Base-by-base conservation (phyloP, 92 coral and sea anemone species). In the Heliopora coerulea region DNA sequence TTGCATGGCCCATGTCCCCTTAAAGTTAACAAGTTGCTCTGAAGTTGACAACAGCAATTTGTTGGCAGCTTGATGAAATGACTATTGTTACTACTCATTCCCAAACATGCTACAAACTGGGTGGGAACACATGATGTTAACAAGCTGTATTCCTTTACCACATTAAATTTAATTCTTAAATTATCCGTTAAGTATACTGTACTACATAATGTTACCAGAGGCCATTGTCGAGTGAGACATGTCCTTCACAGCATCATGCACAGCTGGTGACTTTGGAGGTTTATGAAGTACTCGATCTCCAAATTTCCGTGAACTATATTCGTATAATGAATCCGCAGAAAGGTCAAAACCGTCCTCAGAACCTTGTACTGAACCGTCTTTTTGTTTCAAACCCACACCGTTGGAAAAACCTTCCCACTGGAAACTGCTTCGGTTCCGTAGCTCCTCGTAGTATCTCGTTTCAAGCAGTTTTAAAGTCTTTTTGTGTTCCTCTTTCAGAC, bases 381-480 rank as follows among this genome's bases (percentile, higher is more conserved):
- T 20, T 70, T 70, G 62, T 9, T 54, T 29, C 35, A 70, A 54
- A 13, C 77, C 77, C 2, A 70, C 49, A 7, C 77, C 77, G 1
- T 70, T 3, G 8, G 56, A 23, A 50, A 70, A 70, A 52, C 77
- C 77, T 31, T 70, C 48, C 77, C 77, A 70, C 35, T 70, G 77
- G 37, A 70, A 70, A 54, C 62, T 54, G 20, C 0, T 30, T 41
- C 80, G 84, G 64, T 84, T 93, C 56, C 81, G 88, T 28, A 83
- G 80, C 49, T 93, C 95, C 3, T 80, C 63, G 63, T 90, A 90
- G 66, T 93, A 93, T 79, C 81, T 82, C 49, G 86, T 91, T 68
- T 93, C 98, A 20, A 93, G 82, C 17, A 87, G 73, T 40, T 93
- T 90, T 42, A 93, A 72, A 50, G 96, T 90, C 78, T 80, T 93